Conservation (phyloP, 2,113 vertebrate species). For the Cynoglossus semilaevis region DNA sequence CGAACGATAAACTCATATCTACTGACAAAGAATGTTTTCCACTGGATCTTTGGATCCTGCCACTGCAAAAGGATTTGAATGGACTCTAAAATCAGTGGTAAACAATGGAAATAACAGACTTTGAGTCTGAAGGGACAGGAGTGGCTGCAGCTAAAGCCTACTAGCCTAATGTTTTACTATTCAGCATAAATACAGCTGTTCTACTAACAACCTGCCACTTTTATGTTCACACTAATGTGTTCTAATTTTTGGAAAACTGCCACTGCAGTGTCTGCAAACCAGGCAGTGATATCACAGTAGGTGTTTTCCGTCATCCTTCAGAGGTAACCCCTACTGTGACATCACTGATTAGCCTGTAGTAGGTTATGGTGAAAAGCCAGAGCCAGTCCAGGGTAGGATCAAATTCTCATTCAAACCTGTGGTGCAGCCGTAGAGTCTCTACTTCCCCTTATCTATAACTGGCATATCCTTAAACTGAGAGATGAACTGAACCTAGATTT, state of each 20-base stretch:
- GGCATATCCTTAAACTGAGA: too few relatives aligned
- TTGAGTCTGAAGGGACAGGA: conserved; percentile 10
- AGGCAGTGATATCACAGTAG: conserved; percentile 41
- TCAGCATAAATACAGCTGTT: conserved; percentile 12
- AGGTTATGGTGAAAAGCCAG: too few relatives aligned
- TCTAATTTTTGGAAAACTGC: conserved; percentile 7
- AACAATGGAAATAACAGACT: conserved; percentile 41
- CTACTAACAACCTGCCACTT: conserved; percentile 10
- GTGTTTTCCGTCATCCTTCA: conserved; percentile 9
- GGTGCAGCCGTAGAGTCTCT: too few relatives aligned
- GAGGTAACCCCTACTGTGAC: conserved; percentile 8
- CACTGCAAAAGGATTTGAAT: conserved; percentile 31
- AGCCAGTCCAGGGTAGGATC: too few relatives aligned
- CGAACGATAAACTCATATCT: conserved; percentile 26
- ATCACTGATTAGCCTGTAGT: conserved; percentile 25
- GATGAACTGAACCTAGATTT: too few relatives aligned
- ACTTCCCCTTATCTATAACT: too few relatives aligned
- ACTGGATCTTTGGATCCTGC: conserved; percentile 63
- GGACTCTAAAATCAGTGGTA: conserved; percentile 43
- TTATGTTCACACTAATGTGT: conserved; percentile 6
- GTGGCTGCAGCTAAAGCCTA: neutral
- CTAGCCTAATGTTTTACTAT: conserved; percentile 12
- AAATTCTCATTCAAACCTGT: too few relatives aligned
- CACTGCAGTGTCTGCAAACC: conserved; percentile 3
- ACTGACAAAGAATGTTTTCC: conserved; percentile 28